Evolutionary conservation across 2,797 vertebrate species (phyloP).

Genomic region (Melanotaenia pygmaea): DNA sequence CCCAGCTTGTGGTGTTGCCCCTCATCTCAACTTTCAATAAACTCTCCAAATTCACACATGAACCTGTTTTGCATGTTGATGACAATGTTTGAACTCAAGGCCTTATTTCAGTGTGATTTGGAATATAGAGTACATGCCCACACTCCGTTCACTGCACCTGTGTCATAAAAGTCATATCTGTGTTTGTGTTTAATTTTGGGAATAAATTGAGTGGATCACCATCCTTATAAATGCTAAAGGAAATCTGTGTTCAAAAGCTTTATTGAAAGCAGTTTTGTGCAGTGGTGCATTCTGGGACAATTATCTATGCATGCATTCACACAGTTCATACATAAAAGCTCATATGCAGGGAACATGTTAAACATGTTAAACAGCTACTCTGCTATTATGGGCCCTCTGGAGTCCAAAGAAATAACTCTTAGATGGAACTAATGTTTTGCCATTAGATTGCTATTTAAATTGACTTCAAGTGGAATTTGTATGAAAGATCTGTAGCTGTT

Average conservation of each 20-base stretch:
- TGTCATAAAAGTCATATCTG: not conserved
- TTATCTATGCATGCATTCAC: not conserved
- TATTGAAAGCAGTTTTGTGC: not conserved
- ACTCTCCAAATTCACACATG: conserved; percentile 23
- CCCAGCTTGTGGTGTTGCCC: conserved; percentile 21
- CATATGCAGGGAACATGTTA: not conserved
- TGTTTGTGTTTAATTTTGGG: not conserved
- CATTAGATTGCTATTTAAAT: not conserved
- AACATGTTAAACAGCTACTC: not conserved
- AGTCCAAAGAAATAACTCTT: not conserved
- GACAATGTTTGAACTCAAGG: conserved; percentile 16
- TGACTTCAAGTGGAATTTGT: not conserved
- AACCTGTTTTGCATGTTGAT: conserved; percentile 42
- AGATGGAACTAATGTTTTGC: too few relatives aligned
- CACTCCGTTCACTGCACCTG: not conserved
- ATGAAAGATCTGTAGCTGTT: not conserved
- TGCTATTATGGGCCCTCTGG: not conserved
- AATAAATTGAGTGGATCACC: not conserved
- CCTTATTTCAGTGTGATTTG: conserved; percentile 1
- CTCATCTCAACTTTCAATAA: conserved; percentile 20
- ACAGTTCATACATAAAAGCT: not conserved
- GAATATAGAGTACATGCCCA: not conserved
- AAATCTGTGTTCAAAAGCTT: not conserved
- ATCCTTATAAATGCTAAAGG: not conserved
- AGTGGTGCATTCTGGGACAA: not conserved